Percentiles rank a stretch among this genome's conserved stretches.
Conservation (phyloP, 2,113 vertebrate species). For the Vulpes lagopus region DNA sequence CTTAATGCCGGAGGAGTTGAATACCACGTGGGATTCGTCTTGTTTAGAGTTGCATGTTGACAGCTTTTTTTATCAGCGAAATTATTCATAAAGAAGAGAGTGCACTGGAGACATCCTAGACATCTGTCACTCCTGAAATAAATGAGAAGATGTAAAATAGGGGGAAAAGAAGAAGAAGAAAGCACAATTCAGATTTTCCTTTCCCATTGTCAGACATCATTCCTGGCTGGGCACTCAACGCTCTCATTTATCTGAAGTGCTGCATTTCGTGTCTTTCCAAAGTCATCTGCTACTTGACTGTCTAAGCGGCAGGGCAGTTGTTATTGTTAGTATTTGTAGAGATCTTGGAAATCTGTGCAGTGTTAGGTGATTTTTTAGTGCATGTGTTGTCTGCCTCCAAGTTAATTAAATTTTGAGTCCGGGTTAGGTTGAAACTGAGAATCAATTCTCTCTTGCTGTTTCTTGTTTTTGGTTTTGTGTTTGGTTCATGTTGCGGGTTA, state of each 20-base stretch:
- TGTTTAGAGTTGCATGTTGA: background rate
- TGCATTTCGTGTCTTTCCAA: background rate
- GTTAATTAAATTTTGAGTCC: background rate
- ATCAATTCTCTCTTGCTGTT: background rate
- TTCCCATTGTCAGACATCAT: background rate
- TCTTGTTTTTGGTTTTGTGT: background rate
- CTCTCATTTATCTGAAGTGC: background rate
- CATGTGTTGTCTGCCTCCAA: background rate
- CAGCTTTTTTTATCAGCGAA: background rate
- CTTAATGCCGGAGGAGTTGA: background rate
- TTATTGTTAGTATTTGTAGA: background rate
- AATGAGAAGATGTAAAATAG: background rate
- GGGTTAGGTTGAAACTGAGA: background rate
- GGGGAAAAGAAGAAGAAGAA: background rate
- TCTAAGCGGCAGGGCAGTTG: background rate
- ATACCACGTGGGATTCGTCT: background rate
- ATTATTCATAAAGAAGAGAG: background rate
- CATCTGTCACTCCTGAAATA: background rate
- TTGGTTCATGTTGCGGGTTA: background rate
- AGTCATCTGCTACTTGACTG: background rate
- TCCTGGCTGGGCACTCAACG: no score
- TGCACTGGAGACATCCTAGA: background rate
- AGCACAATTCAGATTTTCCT: background rate
- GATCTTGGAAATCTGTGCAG: background rate
- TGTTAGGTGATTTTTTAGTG: background rate